Evolutionary conservation across 2,797 vertebrate species (phyloP).

Genomic region (Nasua narica): DNA sequence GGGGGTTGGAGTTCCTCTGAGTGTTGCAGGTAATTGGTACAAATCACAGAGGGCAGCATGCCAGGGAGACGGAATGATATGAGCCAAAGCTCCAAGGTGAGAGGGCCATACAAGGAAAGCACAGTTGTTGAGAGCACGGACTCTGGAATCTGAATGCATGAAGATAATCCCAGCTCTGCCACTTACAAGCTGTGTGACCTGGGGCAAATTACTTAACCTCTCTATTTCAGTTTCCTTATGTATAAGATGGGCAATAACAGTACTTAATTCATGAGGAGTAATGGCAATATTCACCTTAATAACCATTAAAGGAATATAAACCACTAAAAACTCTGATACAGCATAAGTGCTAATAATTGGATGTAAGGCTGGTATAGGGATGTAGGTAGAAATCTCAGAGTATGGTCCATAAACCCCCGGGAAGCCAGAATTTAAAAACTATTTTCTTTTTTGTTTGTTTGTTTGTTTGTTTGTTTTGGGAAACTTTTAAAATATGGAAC

Average conservation of each 20-base stretch:
- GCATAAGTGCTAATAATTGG: neutral
- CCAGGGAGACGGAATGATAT: neutral
- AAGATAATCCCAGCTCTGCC: neutral
- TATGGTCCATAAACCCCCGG: neutral
- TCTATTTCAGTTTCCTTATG: neutral
- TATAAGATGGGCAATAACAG: neutral
- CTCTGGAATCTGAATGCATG: neutral
- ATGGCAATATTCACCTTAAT: neutral
- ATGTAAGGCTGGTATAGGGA: neutral
- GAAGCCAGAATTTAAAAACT: neutral
- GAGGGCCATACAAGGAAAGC: neutral
- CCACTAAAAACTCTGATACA: neutral
- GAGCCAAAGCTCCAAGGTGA: neutral
- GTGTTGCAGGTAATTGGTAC: neutral
- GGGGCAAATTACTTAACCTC: neutral
- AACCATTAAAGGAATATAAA: neutral
- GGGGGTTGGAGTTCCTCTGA: neutral
- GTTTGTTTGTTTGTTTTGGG: too few species aligned
- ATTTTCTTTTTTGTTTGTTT: too few species aligned
- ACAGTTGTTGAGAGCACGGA: neutral
- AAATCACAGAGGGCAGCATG: neutral
- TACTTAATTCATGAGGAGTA: neutral
- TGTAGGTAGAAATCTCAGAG: neutral
- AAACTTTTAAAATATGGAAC: too few species aligned
- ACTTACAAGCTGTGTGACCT: neutral